Evolutionary conservation across 2,113 vertebrate species (phyloP).

Genomic region (Mus spicilegus): DNA sequence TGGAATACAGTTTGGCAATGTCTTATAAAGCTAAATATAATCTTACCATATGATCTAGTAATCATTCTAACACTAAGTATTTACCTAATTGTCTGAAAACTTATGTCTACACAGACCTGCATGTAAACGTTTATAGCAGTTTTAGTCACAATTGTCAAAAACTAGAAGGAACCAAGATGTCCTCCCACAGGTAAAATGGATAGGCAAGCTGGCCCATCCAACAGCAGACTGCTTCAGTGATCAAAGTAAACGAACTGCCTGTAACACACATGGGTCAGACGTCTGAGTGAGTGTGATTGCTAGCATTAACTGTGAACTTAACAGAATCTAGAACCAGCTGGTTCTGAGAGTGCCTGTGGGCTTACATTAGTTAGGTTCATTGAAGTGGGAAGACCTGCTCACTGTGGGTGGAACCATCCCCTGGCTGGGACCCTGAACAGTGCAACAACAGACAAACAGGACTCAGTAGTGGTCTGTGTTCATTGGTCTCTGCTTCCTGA

Average conservation of each 20-base stretch:
- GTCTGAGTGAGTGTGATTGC: not conserved
- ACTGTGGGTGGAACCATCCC: not conserved
- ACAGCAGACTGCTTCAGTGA: fast-evolving
- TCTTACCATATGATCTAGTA: not conserved
- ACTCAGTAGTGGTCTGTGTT: not conserved
- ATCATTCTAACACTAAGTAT: not conserved
- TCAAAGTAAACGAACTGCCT: not conserved
- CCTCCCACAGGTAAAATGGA: not conserved
- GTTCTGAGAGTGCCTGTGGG: not conserved
- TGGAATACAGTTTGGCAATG: not conserved
- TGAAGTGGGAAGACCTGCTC: not conserved
- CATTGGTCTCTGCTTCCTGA: not conserved
- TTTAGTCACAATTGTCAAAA: not conserved
- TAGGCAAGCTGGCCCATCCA: not conserved
- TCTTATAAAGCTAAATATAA: not conserved
- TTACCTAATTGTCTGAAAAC: not conserved
- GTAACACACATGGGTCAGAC: fast-evolving
- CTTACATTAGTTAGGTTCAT: not conserved
- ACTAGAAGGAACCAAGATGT: not conserved
- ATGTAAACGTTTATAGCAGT: not conserved
- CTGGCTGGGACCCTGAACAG: not conserved
- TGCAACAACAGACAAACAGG: too few species aligned
- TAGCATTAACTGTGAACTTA: not conserved
- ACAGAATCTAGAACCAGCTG: not conserved
- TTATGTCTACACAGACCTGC: not conserved